phyloP scores from a whole-genome alignment of 2,888 invertebrate genomes.

The Junonia oenone region DNA sequence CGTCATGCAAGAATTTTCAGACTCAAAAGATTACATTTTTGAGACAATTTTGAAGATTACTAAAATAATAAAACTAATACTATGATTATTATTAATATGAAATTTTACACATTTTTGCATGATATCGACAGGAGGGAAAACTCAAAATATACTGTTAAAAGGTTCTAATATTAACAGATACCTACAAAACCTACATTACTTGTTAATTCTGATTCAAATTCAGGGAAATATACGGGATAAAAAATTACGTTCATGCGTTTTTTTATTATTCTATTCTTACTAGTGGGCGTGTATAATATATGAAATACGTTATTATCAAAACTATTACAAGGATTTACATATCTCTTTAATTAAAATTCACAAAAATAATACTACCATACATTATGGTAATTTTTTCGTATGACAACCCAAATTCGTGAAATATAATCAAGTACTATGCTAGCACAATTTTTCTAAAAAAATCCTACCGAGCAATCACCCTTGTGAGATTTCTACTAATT shows the following conservation, averaged over 20 bases:
- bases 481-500: conserved; percentile 31
- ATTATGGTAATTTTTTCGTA: conserved; percentile 27
- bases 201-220: conserved; percentile 26
- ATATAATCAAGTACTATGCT: conserved; percentile 26
- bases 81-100: no score
- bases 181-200: conserved; percentile 28
- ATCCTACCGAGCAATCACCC: conserved; percentile 34
- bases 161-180: conserved; percentile 23
- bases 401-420: conserved; percentile 23
- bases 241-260: conserved; percentile 29
- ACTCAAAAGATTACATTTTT: no score
- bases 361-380: conserved; percentile 28
- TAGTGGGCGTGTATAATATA: conserved; percentile 23
- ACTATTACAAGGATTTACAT: conserved; percentile 24
- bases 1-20: conserved; percentile 7
- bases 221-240: conserved; percentile 28
- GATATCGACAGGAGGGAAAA: conserved; percentile 9
- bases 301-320: conserved; percentile 21
- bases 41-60: no score
- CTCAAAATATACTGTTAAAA: conserved; percentile 18
- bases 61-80: no score
- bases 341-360: conserved; percentile 18
- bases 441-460: conserved; percentile 30
- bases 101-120: conserved; percentile 6
- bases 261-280: conserved; percentile 24